Base-by-base conservation (phyloP, 1,140 invertebrate genomes). In the Himalopsyche phryganea region DNA sequence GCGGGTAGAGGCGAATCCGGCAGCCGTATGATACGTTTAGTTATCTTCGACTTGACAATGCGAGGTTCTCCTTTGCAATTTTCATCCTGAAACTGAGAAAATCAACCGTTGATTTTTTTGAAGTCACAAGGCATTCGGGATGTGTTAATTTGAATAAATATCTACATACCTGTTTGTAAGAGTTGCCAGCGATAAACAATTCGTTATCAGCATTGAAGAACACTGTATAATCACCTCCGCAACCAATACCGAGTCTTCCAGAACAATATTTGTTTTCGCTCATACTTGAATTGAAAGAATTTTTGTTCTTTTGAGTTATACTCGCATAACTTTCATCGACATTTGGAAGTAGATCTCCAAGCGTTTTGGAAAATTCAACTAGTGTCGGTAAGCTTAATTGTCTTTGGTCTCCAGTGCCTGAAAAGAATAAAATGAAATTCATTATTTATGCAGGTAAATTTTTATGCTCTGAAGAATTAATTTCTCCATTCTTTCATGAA, bases 221-320 rank as follows among this genome's bases (percentile, higher is more conserved):
- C 58, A 89, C 71, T n/a, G 85, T 88, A 66, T 83, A 89, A 68
- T 89, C 86, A 50, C 82, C 81, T 17, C 88, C 87, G 68, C 86
- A 87, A 32, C 73, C 50, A 6, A 53, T 28, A 28, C 23, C 23
- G 23, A 28, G 23, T 28, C 9, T 28, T 28, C 23, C 23, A 28
- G 4, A 28, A 9, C 23, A 28, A 9, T 28, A 28, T 28, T 28
- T 28, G 23, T 28, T 28, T 28, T 28, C 23, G 9, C 23, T 28
- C 23, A 28, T 28, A 9, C 23, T 46, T 2, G 51, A 32, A 11
- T 33, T 6, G 10, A 33, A 46, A 32, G 32, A 35, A 33, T 45
- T 46, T 46, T 54, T 54, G 9, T 9, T 46, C 2, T 15, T 32
- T 41, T 20, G 35, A 15, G 36, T 52, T 3, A 11, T 14, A 73